Evolutionary conservation across 2,797 vertebrate genomes (phyloP), one percentile per base, ranked within the genome.

Genomic region (Threskiornis aethiopicus): DNA sequence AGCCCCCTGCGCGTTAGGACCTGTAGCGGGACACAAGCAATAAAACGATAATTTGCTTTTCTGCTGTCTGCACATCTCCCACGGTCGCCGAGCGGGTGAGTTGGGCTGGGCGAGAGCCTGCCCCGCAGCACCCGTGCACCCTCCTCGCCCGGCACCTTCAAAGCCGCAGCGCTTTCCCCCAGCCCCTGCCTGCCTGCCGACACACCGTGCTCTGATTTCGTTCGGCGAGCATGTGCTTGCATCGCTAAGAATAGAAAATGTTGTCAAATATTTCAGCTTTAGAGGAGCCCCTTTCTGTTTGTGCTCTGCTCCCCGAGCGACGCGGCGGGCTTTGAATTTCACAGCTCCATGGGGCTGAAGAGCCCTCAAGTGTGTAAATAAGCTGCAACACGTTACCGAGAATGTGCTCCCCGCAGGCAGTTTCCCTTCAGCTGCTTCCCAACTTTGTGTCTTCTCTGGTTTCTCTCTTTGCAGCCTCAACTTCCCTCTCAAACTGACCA

Each of bases 291-390:
- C 71, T 70, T 57, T 87, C 87, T 85, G 81, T 62, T 87, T 37
- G 2, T 33, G 79, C 67, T 83, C 78, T 4, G 81, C 70, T 95
- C 51, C 65, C 52, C 5, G 13, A 37, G 71, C 8, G 42, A 49
- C 11, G 6, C 11, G 3, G 82, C 8, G 0, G 33, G 90, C 93
- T 96, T 84, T 88, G 95, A 59, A 57, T 94, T 57, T 75, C 46
- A 5, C 82, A 84, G 94, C 78, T 94, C 91, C 16, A 5, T 33
- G 78, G 67, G 89, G 67, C 84, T 93, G 90, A 66, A 93, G 96
- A 85, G 94, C 95, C 87, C 92, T 93, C 46, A 6, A 83, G 92
- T 10, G 89, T 26, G 89, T 91, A 78, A 94, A 94, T 67, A 71
- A 75, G 15, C 82, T 24, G 84, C 1, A 4, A 26, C 10, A 19